Evolutionary conservation across 2,113 vertebrate genomes (phyloP).

Genomic region (Ascaphus truei): DNA sequence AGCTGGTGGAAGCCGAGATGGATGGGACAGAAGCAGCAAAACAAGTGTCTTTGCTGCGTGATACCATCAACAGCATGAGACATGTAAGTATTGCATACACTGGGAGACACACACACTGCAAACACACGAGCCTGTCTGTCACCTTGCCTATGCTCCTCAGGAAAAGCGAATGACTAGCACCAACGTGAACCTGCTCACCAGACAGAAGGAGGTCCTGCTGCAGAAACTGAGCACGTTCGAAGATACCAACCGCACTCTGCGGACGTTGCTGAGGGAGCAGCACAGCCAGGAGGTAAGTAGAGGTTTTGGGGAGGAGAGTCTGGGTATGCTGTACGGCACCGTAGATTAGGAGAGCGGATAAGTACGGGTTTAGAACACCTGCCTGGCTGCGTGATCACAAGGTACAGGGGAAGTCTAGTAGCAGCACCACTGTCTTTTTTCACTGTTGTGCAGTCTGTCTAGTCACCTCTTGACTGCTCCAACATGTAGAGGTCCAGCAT

Average conservation of each 20-base stretch:
- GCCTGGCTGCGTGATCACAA: no score
- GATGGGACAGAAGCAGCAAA: constrained; percentile 78
- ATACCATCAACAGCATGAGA: constrained; percentile 70
- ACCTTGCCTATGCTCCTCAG: constrained; percentile 44
- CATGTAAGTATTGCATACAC: constrained; percentile 47
- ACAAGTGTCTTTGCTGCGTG: constrained; percentile 73
- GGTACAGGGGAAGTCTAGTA: no score
- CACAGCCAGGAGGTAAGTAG: constrained; percentile 71
- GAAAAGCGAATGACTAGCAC: constrained; percentile 71
- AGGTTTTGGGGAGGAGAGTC: no score
- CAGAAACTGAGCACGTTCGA: constrained; percentile 87
- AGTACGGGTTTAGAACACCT: background rate
- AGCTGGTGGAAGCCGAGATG: constrained; percentile 76
- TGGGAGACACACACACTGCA: no score
- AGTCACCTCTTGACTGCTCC: no score
- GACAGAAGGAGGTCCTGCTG: constrained; percentile 81
- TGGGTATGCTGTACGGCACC: background rate
- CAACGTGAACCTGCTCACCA: constrained; percentile 66
- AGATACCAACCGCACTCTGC: constrained; percentile 76
- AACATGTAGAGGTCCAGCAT: no score
- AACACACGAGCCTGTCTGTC: background rate
- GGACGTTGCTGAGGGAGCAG: constrained; percentile 79
- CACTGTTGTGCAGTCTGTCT: no score
- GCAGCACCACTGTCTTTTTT: no score
- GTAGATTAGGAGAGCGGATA: accelerated